Percentiles rank a stretch among this genome's conserved stretches.
Conservation (phyloP, 2,113 vertebrate species). For the Chitala chitala region DNA sequence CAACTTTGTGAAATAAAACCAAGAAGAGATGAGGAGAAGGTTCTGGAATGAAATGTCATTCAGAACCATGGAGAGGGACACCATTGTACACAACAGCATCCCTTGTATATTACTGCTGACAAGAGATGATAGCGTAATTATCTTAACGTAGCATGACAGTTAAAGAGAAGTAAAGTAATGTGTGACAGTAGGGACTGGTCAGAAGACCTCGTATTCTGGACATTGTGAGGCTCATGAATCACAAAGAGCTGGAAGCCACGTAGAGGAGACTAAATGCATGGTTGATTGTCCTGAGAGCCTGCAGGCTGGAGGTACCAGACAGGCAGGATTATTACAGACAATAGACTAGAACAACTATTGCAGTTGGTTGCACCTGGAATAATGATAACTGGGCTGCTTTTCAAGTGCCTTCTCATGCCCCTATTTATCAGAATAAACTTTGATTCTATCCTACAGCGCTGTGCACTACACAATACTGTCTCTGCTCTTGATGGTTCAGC, state of each 20-base stretch:
- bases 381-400: background rate
- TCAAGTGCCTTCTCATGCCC: background rate
- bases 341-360: background rate
- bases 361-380: background rate
- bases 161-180: background rate
- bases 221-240: background rate
- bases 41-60: background rate
- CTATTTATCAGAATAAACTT: background rate
- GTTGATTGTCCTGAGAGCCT: background rate
- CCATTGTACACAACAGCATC: no score
- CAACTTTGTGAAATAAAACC: background rate
- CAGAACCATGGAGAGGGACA: no score
- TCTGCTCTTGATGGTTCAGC: background rate
- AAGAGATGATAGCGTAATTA: no score
- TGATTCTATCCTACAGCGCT: background rate
- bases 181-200: background rate
- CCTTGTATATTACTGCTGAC: no score
- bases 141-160: background rate
- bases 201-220: background rate
- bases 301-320: background rate
- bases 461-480: background rate
- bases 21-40: background rate
- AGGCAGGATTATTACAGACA: background rate
- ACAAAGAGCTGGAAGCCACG: background rate
- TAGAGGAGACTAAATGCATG: background rate